Percentiles rank a stretch among this genome's conserved stretches.
Conservation (phyloP, 2,888 invertebrate genomes). For the Drosophila testacea region DNA sequence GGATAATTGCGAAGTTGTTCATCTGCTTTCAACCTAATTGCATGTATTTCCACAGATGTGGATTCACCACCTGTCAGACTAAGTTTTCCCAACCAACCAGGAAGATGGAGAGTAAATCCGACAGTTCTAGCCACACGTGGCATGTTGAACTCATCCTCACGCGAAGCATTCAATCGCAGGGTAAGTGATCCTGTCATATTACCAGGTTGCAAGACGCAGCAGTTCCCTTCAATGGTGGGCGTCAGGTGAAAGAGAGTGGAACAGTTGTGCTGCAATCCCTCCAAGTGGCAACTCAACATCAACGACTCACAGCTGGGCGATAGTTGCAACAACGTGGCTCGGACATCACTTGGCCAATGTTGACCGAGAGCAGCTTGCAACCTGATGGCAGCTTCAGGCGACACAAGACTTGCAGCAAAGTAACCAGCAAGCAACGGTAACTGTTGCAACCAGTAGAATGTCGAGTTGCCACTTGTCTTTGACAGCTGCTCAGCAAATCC, state of each 20-base stretch:
- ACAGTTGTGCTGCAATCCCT: slow-evolving; percentile 53
- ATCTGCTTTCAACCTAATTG: slow-evolving; percentile 53
- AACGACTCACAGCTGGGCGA: slow-evolving; percentile 73
- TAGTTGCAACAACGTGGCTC: slow-evolving; percentile 43
- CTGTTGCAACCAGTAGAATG: slow-evolving; percentile 51
- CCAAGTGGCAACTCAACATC: slow-evolving; percentile 68
- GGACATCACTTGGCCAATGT: slow-evolving; percentile 21
- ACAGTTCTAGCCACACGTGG: slow-evolving; percentile 32
- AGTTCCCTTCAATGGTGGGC: slow-evolving; percentile 62
- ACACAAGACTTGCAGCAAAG: slow-evolving; percentile 43
- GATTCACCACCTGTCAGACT: slow-evolving; percentile 63
- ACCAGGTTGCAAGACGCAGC: slow-evolving; percentile 59
- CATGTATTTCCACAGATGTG: slow-evolving; percentile 46
- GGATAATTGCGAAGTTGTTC: slow-evolving; percentile 51
- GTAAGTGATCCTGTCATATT: slow-evolving; percentile 51
- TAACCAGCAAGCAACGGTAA: slow-evolving; percentile 66
- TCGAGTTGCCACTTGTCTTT: background rate
- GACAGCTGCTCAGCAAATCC: slow-evolving; percentile 57
- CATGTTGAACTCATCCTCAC: slow-evolving; percentile 65
- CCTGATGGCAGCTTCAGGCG: slow-evolving; percentile 21
- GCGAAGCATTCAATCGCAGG: slow-evolving; percentile 71
- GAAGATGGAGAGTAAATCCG: slow-evolving; percentile 70
- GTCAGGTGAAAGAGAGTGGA: slow-evolving; percentile 57
- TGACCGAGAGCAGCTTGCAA: slow-evolving; percentile 20
- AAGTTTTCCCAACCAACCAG: slow-evolving; percentile 58